phyloP scores from a whole-genome alignment of 2,113 vertebrate genomes.

The Dermatemys mawii region DNA sequence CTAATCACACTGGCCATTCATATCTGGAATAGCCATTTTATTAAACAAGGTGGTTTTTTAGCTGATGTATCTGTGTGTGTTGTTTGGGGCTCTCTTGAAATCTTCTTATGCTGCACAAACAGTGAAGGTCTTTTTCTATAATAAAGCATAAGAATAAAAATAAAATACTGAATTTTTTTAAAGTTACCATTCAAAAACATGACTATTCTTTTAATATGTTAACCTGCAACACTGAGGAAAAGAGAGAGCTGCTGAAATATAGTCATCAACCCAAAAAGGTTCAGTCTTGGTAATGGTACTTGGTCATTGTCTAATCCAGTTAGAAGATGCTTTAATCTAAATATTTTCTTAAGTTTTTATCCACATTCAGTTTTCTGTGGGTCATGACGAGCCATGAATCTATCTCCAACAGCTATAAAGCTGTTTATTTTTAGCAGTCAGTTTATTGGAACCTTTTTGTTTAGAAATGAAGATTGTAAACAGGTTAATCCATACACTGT shows the following conservation, averaged over 20 bases:
- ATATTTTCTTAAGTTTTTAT: not conserved
- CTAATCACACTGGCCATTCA: not conserved
- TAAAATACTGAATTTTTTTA: not conserved
- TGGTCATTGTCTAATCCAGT: not conserved
- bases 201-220: conserved; percentile 66
- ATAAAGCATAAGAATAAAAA: too few species aligned
- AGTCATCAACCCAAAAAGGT: not conserved
- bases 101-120: not conserved
- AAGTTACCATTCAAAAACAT: conserved; percentile 49
- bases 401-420: not conserved
- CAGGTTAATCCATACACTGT: not conserved
- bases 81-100: not conserved
- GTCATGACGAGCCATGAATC: not conserved
- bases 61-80: not conserved
- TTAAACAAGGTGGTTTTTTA: not conserved
- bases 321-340: not conserved
- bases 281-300: not conserved
- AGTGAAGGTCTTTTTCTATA: not conserved
- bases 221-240: conserved; percentile 75
- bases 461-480: not conserved
- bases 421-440: not conserved
- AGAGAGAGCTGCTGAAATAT: conserved; percentile 74
- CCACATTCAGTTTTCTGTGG: not conserved
- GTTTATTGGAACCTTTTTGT: not conserved
- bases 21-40: conserved; percentile 50